phyloP scores from a whole-genome alignment of 2,113 vertebrate species.

The Rhea americana region DNA sequence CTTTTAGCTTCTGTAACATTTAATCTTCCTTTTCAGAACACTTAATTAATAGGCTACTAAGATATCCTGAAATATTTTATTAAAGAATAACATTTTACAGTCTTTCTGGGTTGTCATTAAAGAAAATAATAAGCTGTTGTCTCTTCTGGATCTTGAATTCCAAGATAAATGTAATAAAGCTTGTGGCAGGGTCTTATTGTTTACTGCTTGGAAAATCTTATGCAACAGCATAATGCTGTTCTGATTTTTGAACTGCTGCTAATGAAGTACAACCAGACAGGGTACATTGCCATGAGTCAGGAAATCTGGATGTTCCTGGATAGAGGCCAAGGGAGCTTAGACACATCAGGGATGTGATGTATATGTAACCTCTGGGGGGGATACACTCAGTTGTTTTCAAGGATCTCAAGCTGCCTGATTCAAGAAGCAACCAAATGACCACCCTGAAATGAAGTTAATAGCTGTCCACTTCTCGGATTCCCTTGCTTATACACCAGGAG shows the following conservation, averaged over 20 bases:
- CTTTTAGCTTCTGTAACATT: neutral
- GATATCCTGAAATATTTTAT: neutral
- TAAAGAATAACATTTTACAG: neutral
- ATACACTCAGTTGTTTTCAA: neutral
- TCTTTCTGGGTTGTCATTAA: neutral
- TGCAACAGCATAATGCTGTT: neutral
- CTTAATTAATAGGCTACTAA: neutral
- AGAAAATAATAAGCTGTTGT: slow-evolving; percentile 12
- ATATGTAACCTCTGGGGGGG: neutral
- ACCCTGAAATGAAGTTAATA: neutral
- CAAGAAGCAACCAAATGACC: neutral
- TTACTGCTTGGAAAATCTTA: slow-evolving; percentile 56
- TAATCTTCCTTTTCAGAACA: neutral
- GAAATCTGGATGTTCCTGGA: slow-evolving; percentile 47
- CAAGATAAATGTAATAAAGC: slow-evolving; percentile 46
- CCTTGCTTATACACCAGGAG: neutral
- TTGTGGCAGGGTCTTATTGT: slow-evolving; percentile 52
- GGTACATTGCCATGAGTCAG: slow-evolving; percentile 43
- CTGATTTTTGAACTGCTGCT: slow-evolving; percentile 42
- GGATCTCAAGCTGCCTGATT: neutral
- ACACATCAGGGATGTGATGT: slow-evolving; percentile 2
- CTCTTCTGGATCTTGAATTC: slow-evolving; percentile 17
- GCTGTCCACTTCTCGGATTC: neutral
- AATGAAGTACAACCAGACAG: slow-evolving; percentile 37
- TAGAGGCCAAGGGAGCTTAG: slow-evolving; percentile 6